These are phyloP conservation scores for Papilio polytes DNA, from an alignment of 1,140 invertebrate species.

Conservation along the genomic window DNA sequence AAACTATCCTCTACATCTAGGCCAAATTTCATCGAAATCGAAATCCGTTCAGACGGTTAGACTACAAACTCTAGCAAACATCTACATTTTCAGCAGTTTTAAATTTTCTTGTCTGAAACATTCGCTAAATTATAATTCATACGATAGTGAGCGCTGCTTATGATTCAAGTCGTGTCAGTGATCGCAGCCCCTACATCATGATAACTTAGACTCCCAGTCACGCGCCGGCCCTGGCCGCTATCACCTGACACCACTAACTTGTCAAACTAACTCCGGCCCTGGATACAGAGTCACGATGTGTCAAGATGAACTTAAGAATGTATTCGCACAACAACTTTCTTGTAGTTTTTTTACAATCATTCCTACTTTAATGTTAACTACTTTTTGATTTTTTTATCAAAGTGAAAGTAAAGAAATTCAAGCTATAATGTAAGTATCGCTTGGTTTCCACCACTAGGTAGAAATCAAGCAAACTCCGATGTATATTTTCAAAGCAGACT, in stretches of 20 bases:
- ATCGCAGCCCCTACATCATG: slow-evolving; percentile 43
- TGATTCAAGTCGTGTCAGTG: slow-evolving; percentile 50
- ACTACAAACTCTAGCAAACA: too few relatives aligned
- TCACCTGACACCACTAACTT: slow-evolving; percentile 50
- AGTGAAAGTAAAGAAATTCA: too few relatives aligned
- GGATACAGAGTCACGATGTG: slow-evolving; percentile 21
- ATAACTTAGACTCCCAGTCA: slow-evolving; percentile 54
- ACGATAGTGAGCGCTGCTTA: slow-evolving; percentile 46
- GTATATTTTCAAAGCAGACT: not conserved
- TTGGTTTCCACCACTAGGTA: not conserved
- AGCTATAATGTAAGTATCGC: not conserved
- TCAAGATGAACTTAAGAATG: not conserved
- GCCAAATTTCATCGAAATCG: too few relatives aligned
- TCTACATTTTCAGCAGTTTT: not conserved
- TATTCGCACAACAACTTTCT: too few relatives aligned
- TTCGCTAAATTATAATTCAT: slow-evolving; percentile 4
- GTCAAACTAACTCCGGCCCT: slow-evolving; percentile 31
- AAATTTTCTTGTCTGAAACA: not conserved
- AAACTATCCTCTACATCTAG: too few relatives aligned
- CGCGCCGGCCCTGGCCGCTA: slow-evolving; percentile 47
- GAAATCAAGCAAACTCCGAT: not conserved
- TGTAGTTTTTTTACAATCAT: too few relatives aligned
- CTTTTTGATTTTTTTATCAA: not conserved
- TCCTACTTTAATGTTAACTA: not conserved
- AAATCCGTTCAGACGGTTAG: too few relatives aligned